These are phyloP conservation scores for Volucella bombylans DNA, from an alignment of 2,888 invertebrate genomes.

Conservation along the genomic window DNA sequence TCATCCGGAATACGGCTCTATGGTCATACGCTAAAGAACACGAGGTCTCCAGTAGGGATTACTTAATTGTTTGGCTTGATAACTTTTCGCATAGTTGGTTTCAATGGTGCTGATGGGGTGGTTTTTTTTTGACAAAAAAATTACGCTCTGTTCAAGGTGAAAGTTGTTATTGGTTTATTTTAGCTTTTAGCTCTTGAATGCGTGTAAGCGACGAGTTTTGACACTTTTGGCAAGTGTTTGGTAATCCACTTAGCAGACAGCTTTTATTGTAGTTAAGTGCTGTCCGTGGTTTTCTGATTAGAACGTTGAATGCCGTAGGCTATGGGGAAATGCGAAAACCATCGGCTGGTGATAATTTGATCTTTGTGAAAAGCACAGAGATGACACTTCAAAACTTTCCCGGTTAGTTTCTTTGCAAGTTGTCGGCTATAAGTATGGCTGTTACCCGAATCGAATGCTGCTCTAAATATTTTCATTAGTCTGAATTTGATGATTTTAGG, in stretches of 20 bases:
- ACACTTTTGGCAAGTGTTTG: conserved; percentile 24
- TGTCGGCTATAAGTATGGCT: too few species aligned
- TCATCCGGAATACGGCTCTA: conserved; percentile 28
- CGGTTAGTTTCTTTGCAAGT: too few species aligned
- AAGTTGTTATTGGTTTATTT: conserved; percentile 39
- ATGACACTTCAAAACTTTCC: too few species aligned
- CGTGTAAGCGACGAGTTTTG: conserved; percentile 8
- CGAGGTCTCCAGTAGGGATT: conserved; percentile 42
- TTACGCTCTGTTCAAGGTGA: conserved; percentile 31
- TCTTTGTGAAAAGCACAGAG: too few species aligned
- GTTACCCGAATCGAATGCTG: too few species aligned
- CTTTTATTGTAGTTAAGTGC: too few species aligned
- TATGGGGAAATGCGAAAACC: too few species aligned
- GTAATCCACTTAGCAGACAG: conserved; percentile 14
- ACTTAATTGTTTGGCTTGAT: conserved; percentile 60
- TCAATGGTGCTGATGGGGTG: background rate
- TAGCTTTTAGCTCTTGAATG: conserved; percentile 19
- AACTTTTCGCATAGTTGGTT: conserved; percentile 1
- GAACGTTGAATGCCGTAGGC: too few species aligned
- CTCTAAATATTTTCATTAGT: too few species aligned
- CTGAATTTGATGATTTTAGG: too few species aligned
- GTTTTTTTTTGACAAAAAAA: conserved; percentile 1
- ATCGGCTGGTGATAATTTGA: too few species aligned
- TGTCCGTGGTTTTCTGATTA: too few species aligned
- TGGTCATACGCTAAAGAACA: conserved; percentile 29